Evolutionary conservation across 2,797 vertebrate species (phyloP).

Genomic region (Danio aesculapii): DNA sequence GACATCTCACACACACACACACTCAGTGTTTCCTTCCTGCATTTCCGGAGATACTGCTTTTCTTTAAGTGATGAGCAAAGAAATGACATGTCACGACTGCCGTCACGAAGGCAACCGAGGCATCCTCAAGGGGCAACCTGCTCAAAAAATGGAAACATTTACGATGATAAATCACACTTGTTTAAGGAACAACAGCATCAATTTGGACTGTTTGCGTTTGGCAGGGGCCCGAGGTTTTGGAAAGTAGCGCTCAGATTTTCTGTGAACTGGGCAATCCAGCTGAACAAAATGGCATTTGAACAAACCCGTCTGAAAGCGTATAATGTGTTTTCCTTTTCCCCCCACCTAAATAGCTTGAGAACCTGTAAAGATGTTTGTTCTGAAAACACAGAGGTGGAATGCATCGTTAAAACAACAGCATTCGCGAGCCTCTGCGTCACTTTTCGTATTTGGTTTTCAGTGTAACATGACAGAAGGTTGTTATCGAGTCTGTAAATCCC

Average conservation of each 20-base stretch:
- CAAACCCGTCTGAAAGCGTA: constrained; percentile 47
- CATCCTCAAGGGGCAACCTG: constrained; percentile 35
- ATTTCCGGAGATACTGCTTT: constrained; percentile 57
- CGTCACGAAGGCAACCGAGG: constrained; percentile 42
- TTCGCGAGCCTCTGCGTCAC: constrained; percentile 43
- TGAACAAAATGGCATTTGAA: constrained; percentile 57
- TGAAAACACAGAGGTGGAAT: constrained; percentile 58
- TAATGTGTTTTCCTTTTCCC: constrained; percentile 42
- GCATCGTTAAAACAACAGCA: constrained; percentile 56
- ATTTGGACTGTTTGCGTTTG: constrained; percentile 47
- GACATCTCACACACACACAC: constrained; percentile 36
- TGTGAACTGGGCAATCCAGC: constrained; percentile 49
- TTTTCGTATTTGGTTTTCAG: constrained; percentile 56
- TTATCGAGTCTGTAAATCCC: constrained; percentile 55
- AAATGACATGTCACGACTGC: constrained; percentile 49
- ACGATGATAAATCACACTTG: constrained; percentile 57
- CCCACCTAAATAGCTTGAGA: constrained; percentile 53
- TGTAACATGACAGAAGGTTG: constrained; percentile 57
- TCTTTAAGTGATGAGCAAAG: constrained; percentile 49
- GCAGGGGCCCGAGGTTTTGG: constrained; percentile 52
- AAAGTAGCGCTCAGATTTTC: constrained; percentile 61
- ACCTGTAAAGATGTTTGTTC: constrained; percentile 60
- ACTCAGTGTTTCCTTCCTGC: constrained; percentile 58
- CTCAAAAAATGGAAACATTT: constrained; percentile 49
- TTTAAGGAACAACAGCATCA: constrained; percentile 60